phyloP scores from a whole-genome alignment of 1,140 invertebrate genomes.

The Dinothrombium tinctorium region DNA sequence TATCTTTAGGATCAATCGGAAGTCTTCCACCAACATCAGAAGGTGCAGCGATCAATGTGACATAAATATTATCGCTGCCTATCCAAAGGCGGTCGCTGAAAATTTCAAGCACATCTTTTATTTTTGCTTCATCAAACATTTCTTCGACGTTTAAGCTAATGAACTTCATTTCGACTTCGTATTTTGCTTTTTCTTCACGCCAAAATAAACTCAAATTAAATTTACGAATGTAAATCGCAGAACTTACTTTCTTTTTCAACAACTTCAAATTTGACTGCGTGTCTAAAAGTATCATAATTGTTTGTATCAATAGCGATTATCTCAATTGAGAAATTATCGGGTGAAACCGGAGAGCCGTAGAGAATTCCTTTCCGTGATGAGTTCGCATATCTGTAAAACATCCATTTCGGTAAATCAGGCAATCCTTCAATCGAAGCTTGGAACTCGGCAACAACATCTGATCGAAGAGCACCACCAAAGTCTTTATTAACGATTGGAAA shows the following conservation, averaged over 20 bases:
- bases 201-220: not conserved
- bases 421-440: conserved; percentile 37
- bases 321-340: conserved; percentile 15
- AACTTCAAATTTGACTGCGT: conserved; percentile 10
- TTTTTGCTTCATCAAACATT: conserved; percentile 37
- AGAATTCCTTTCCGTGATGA: conserved; percentile 10
- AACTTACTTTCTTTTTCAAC: conserved; percentile 12
- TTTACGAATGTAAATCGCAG: not conserved
- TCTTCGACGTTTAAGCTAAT: conserved; percentile 65
- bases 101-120: conserved; percentile 43
- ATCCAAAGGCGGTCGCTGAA: conserved; percentile 32
- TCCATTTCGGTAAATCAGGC: conserved; percentile 58
- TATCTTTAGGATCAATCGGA: conserved; percentile 50
- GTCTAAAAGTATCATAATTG: conserved; percentile 44
- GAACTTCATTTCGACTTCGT: conserved; percentile 36
- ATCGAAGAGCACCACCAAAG: conserved; percentile 2
- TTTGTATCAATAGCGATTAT: conserved; percentile 46
- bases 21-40: conserved; percentile 52
- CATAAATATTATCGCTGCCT: conserved; percentile 37
- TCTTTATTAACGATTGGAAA: conserved; percentile 7
- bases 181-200: conserved; percentile 7
- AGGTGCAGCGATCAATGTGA: conserved; percentile 57
- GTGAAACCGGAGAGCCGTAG: conserved; percentile 13
- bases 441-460: conserved; percentile 33
- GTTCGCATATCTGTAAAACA: conserved; percentile 31